These are phyloP conservation scores for Coryphaenoides rupestris DNA, from an alignment of 2,113 vertebrate species.

Conservation along the genomic window DNA sequence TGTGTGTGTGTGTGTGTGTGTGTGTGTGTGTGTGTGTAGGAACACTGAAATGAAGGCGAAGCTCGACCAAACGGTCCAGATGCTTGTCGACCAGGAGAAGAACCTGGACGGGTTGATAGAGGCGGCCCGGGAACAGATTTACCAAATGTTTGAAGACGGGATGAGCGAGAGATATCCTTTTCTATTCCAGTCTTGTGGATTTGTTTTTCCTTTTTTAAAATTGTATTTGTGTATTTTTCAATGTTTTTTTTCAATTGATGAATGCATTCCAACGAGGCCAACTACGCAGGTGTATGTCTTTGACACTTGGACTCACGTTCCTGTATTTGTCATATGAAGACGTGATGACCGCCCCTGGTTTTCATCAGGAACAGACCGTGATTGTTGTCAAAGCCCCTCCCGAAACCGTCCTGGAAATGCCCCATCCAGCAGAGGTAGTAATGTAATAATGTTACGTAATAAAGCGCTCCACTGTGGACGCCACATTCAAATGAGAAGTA, in stretches of 20 bases:
- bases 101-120: constrained; percentile 88
- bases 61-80: constrained; percentile 74
- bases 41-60: constrained; percentile 52
- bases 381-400: constrained; percentile 93
- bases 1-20: no score
- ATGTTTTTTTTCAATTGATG: no score
- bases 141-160: constrained; percentile 81
- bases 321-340: constrained; percentile 93
- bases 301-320: constrained; percentile 78
- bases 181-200: not conserved
- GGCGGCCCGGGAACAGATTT: constrained; percentile 80
- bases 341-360: constrained; percentile 81
- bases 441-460: no score
- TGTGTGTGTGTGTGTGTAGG: constrained; percentile 69
- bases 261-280: not conserved
- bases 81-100: constrained; percentile 84
- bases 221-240: no score
- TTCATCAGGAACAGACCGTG: constrained; percentile 93
- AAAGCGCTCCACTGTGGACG: no score
- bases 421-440: constrained; percentile 91
- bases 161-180: constrained; percentile 93
- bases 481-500: no score
- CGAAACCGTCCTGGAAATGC: constrained; percentile 92
- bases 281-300: constrained; percentile 47
- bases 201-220: not conserved